These are phyloP conservation scores for Halocynthia roretzi DNA, from an alignment of 23 tunicate genomes.

Conservation along the genomic window DNA sequence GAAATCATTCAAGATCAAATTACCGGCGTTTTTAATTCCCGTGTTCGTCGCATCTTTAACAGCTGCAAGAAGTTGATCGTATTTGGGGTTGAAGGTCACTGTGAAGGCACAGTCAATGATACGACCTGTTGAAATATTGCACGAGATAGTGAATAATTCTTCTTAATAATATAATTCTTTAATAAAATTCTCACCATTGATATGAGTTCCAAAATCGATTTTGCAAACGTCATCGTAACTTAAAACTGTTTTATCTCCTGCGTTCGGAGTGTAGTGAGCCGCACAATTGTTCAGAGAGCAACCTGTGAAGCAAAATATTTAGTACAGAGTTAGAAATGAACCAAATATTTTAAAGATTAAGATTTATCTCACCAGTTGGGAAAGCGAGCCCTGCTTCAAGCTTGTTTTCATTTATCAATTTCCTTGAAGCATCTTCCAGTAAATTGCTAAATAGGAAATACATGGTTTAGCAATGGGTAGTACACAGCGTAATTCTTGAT, in stretches of 20 bases:
- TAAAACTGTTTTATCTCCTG: constrained; percentile 95
- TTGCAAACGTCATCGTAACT: constrained; percentile 96
- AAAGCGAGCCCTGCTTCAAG: constrained; percentile 89
- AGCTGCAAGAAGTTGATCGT: constrained; percentile 89
- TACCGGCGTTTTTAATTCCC: constrained; percentile 92
- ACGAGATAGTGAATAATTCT: no score
- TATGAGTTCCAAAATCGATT: constrained; percentile 98
- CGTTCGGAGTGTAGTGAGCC: constrained; percentile 99
- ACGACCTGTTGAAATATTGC: constrained; percentile 37
- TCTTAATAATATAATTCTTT: no score
- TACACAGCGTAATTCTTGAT: no score
- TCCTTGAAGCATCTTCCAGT: constrained; percentile 76
- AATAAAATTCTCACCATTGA: constrained; percentile 60
- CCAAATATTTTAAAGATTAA: background rate
- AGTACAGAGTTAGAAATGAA: background rate
- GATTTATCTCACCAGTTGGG: constrained; percentile 58
- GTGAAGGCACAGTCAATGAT: constrained; percentile 97
- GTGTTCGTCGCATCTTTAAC: constrained; percentile 99
- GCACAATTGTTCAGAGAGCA: constrained; percentile 98
- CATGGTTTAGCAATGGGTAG: background rate
- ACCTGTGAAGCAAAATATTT: constrained; percentile 32
- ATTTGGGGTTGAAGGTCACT: constrained; percentile 92
- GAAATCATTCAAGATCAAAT: background rate
- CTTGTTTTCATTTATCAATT: constrained; percentile 70
- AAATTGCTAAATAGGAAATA: constrained; percentile 42